Evolutionary conservation across 1,140 invertebrate species (phyloP).

Genomic region (Nephila pilipes): DNA sequence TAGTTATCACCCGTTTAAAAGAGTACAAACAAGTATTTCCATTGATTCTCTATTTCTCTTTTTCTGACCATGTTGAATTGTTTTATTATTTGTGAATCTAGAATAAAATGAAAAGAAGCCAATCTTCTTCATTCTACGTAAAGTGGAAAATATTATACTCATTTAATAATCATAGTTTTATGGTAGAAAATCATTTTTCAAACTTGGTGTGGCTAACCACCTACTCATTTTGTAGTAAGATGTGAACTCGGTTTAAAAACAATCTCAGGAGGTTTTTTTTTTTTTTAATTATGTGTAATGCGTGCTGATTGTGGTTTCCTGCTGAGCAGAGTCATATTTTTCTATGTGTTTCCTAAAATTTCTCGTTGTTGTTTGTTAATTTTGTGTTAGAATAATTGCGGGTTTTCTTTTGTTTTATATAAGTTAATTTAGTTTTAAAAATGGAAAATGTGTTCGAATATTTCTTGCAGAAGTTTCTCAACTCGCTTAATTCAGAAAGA

Average conservation of each 20-base stretch:
- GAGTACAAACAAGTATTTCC: conserved; percentile 51
- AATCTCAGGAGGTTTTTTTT: conserved; percentile 66
- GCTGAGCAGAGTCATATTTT: conserved; percentile 57
- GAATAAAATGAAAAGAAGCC: not conserved
- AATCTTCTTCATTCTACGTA: not conserved
- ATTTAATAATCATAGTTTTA: conserved; percentile 19
- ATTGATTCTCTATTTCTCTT: not conserved
- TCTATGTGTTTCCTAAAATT: conserved; percentile 40
- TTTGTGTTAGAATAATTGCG: conserved; percentile 31
- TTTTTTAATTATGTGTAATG: conserved; percentile 7
- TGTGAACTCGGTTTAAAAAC: conserved; percentile 61
- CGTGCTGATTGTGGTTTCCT: conserved; percentile 33
- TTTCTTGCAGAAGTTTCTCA: conserved; percentile 13
- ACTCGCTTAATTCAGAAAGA: not conserved
- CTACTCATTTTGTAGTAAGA: conserved; percentile 45
- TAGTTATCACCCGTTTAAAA: conserved; percentile 52
- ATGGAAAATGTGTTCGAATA: not conserved
- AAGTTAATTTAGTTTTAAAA: not conserved
- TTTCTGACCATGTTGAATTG: not conserved
- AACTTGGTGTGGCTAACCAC: conserved; percentile 16
- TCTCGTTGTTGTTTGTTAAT: not conserved
- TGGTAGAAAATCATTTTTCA: conserved; percentile 32
- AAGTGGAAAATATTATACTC: not conserved
- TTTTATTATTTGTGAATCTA: conserved; percentile 42
- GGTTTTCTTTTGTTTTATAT: conserved; percentile 2